Base-by-base conservation (phyloP, 92 coral and sea anemone genomes). In the Epizoanthus rinbou region DNA sequence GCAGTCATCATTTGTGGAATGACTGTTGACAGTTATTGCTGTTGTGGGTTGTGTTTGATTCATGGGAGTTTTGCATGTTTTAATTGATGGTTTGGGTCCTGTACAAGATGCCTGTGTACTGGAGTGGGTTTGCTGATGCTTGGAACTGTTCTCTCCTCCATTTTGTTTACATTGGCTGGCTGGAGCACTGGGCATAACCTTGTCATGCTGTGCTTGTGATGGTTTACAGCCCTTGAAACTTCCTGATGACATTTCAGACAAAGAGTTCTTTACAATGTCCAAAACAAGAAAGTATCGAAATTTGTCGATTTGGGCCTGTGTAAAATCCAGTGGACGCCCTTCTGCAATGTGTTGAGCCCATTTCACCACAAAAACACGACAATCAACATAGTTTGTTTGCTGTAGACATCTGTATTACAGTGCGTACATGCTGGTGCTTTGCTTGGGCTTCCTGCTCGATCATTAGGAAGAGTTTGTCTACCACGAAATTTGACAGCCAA, bases 361-460 rank as follows among this genome's bases (percentile, higher is more conserved):
- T 68, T 81, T 81, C 64, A 69, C 89, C 16, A 88, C 91, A 85
- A 85, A 88, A n/a, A 88, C 91, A 19, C 88, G 88, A 74, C 91
- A 88, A 57, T 88, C 88, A 80, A 62, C 86, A 74, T 75, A 43
- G 80, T 85, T 85, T 21, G 69, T 58, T 45, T 88, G 88, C 81
- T 69, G 74, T 82, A 76, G 58, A 87, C 86, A 64, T 87, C 82
- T 22, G 86, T 72, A 60, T 71, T 87, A 81, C 72, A 71, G 90
- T 87, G 59, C 53, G 24, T 18, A 81, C 75, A 15, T 72, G 60
- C 23, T 81, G 47, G 22, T 74, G 80, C 63, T 53, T 81, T 62
- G 79, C 60, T 74, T 43, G 69, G 47, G 79, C 84, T 64, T 79
- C 57, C 82, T 80, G 75, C 62, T 89, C 92, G 13, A 76, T 75